phyloP scores from a whole-genome alignment of 2,113 vertebrate genomes.

The Uropsilus gracilis region DNA sequence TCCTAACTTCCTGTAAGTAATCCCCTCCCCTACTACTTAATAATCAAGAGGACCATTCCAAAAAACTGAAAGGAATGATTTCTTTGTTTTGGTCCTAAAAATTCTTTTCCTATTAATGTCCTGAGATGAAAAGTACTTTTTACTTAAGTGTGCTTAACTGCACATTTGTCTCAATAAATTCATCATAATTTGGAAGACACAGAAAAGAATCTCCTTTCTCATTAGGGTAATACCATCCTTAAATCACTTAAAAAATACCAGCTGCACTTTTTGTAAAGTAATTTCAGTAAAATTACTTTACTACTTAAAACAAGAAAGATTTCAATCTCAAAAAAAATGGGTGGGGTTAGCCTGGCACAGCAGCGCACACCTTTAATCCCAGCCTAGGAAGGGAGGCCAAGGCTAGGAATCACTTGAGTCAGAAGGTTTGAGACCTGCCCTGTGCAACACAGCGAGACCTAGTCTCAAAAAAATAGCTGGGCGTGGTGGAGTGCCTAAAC shows the following conservation, averaged over 20 bases:
- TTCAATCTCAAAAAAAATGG: neutral
- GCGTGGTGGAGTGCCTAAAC: too few relatives aligned
- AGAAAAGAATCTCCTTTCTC: neutral
- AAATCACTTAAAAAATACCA: neutral
- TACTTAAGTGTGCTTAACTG: neutral
- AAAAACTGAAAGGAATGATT: neutral
- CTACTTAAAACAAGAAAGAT: conserved; percentile 8
- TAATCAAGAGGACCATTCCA: neutral
- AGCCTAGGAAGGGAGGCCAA: too few relatives aligned
- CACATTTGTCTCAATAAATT: neutral
- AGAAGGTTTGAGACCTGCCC: too few relatives aligned
- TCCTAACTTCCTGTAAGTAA: neutral
- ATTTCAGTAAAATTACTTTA: neutral
- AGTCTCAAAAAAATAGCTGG: too few relatives aligned
- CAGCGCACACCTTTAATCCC: too few relatives aligned
- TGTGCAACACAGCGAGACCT: too few relatives aligned
- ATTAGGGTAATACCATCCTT: neutral
- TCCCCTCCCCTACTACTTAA: neutral
- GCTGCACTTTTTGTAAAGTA: neutral
- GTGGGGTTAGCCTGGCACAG: too few relatives aligned
- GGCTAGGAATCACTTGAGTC: too few relatives aligned
- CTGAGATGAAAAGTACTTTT: neutral
- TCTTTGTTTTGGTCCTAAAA: neutral
- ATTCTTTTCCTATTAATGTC: conserved; percentile 7
- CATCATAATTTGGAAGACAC: neutral